Evolutionary conservation across 2,888 invertebrate species (phyloP), one percentile per base, ranked within the genome.

Genomic region (Panzeria rudis): DNA sequence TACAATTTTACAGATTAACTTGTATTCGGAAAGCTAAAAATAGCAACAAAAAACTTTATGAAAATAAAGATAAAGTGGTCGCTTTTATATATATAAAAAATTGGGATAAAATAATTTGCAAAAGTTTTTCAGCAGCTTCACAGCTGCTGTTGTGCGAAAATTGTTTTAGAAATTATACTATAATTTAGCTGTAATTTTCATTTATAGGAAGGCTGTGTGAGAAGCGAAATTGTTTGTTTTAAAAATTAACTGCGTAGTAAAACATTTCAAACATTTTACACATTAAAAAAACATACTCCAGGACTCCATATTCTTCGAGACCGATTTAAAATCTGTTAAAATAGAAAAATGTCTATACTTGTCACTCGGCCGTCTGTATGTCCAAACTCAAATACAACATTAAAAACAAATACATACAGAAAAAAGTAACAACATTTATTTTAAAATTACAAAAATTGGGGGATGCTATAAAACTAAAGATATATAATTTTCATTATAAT

Each of bases 81-180:
- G 41, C 62, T 75, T 68, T 73, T 4, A 29, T 29, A 72, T 72
- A 13, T 32, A 47, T 47, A 56, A 56, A 20, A 54, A 76, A 44
- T 56, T 41, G 29, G 41, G 41, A 71, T 64, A 56, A 72, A 72
- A 80, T 66, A 50, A 73, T 80, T 80, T 80, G 71, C 23, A 41
- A 80, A 75, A 72, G 23, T 61, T 72, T 41, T 80, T 64, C 66
- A 68, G 52, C 76, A 76, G 80, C 80, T 73, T 66, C 64, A 69
- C 85, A 85, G 77, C 85, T 78, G 85, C 82, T 85, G 72, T 69
- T 76, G 62, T 69, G 78, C 72, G 79, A 75, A 85, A 85, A 71
- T 71, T 85, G 38, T 82, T 85, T 85, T 64, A 64, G 56, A 82
- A 75, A 82, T 85, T 85, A 85, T 82, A 82, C 54, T 29, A 79